phyloP scores from a whole-genome alignment of 1,140 invertebrate species.

The Cydia amplana region DNA sequence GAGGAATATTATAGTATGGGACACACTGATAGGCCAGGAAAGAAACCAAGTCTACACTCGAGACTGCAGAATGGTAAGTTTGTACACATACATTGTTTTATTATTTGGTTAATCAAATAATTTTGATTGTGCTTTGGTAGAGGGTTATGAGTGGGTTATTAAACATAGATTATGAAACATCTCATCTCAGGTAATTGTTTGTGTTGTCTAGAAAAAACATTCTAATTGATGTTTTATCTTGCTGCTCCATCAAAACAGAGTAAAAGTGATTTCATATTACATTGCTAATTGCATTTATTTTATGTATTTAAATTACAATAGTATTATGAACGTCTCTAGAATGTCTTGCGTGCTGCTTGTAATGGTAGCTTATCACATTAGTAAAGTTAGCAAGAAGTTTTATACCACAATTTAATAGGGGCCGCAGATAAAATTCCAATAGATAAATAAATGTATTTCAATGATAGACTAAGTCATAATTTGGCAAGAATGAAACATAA shows the following conservation, averaged over 20 bases:
- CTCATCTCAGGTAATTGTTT: conserved; percentile 28
- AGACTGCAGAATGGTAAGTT: conserved; percentile 89
- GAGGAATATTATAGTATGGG: conserved; percentile 86
- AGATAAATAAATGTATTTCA: too few relatives aligned
- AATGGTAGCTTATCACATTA: too few relatives aligned
- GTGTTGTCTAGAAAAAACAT: not conserved
- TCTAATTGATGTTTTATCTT: not conserved
- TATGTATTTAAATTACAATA: too few relatives aligned
- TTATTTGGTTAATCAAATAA: not conserved
- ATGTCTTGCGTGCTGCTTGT: too few relatives aligned
- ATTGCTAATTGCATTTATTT: not conserved
- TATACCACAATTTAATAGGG: too few relatives aligned
- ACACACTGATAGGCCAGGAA: conserved; percentile 81
- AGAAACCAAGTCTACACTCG: conserved; percentile 93
- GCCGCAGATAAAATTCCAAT: too few relatives aligned
- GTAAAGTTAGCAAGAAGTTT: too few relatives aligned
- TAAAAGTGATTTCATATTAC: not conserved
- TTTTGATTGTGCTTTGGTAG: not conserved
- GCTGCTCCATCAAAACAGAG: not conserved
- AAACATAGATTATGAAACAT: not conserved
- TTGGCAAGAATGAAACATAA: too few relatives aligned
- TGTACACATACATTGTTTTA: not conserved
- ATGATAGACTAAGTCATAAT: too few relatives aligned
- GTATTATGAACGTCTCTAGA: too few relatives aligned
- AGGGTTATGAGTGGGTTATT: not conserved